These are phyloP conservation scores for Gallinago media DNA, from an alignment of 2,113 vertebrate genomes.

Conservation along the genomic window DNA sequence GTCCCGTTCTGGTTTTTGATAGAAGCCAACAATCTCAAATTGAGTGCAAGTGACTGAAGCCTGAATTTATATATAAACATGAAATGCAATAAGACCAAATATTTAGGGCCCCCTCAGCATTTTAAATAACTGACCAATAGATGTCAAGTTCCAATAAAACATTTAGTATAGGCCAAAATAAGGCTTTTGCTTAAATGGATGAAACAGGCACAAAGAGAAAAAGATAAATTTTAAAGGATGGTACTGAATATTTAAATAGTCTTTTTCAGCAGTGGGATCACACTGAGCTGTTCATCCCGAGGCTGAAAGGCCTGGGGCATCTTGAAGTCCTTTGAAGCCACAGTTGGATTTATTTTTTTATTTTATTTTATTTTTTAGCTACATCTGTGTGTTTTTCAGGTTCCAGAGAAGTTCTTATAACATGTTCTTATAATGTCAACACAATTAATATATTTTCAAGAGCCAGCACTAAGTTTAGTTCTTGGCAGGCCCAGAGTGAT, in stretches of 20 bases:
- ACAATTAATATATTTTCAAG: not conserved
- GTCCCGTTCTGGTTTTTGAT: not conserved
- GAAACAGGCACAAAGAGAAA: not conserved
- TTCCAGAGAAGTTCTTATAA: not conserved
- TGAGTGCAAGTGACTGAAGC: not conserved
- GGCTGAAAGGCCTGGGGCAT: not conserved
- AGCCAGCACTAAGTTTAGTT: not conserved
- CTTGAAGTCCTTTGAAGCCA: not conserved
- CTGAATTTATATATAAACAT: conserved; percentile 31
- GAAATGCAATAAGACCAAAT: not conserved
- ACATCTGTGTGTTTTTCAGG: not conserved
- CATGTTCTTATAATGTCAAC: not conserved
- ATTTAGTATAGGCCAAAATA: not conserved
- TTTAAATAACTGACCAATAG: not conserved
- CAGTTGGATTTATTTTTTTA: not conserved
- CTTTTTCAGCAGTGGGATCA: not conserved
- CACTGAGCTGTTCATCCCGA: not conserved
- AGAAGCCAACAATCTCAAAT: conserved; percentile 16
- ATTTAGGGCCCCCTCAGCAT: not conserved
- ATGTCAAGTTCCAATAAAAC: not conserved
- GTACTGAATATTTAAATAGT: not conserved
- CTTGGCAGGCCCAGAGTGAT: not conserved
- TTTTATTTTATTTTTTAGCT: not conserved
- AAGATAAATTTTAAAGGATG: not conserved
- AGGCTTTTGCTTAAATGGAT: not conserved